Percentiles rank a stretch among this genome's conserved stretches.
These are phyloP conservation scores for Macroglossus sobrinus DNA, from an alignment of 2,113 vertebrate species.

Conservation along the genomic window DNA sequence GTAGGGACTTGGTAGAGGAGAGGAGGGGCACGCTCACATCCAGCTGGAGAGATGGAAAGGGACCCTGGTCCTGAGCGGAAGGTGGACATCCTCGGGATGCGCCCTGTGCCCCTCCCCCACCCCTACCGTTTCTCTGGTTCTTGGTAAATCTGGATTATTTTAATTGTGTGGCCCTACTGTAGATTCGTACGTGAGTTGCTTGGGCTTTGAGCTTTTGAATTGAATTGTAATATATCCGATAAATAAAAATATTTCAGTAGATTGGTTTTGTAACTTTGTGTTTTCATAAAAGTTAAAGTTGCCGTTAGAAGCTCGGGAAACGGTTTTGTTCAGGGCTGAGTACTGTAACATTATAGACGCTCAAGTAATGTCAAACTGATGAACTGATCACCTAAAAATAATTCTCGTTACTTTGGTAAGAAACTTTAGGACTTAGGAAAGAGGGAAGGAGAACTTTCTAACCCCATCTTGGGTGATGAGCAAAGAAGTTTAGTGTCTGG, in stretches of 20 bases:
- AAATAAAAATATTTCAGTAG: background rate
- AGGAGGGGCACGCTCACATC: background rate
- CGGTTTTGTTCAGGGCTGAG: conserved; percentile 27
- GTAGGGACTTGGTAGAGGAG: background rate
- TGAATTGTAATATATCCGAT: background rate
- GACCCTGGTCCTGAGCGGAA: background rate
- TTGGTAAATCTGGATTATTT: background rate
- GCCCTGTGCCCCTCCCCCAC: background rate
- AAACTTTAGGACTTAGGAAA: background rate
- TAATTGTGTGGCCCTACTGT: background rate
- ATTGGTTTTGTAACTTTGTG: background rate
- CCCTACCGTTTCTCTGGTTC: background rate
- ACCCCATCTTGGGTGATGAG: background rate
- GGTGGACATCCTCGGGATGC: background rate
- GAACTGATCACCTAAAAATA: background rate
- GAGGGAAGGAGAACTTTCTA: conserved; percentile 5
- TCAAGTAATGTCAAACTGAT: background rate
- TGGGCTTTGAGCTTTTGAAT: background rate
- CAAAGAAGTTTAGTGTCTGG: background rate
- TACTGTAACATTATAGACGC: background rate
- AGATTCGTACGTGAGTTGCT: background rate
- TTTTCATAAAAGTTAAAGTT: background rate
- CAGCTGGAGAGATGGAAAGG: background rate
- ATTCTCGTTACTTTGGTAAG: background rate
- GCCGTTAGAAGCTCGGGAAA: background rate